Base-by-base conservation (phyloP, 2,888 invertebrate genomes). In the Lymantria dispar region DNA sequence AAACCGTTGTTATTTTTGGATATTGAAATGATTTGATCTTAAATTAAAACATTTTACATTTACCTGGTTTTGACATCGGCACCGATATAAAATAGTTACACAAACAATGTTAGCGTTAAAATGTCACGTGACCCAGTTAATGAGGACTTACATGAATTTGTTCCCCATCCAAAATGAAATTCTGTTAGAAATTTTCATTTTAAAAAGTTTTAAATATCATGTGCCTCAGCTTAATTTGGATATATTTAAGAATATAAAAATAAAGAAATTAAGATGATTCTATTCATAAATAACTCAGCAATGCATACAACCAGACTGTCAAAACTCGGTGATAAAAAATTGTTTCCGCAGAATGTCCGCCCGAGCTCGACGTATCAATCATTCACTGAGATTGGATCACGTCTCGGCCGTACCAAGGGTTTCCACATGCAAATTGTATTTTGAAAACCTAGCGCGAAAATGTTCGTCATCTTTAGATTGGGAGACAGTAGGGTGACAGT, bases 301-400 rank as follows among this genome's bases (percentile, higher is more conserved):
- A 51, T 52, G 57, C 61, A 58, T 60, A 65, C 66, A 63, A 54
- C 70, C 54, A 60, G 66, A 61, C 72, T 74, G 76, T 76, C 76
- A 76, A 74, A 79, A 78, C 62, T 56, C 62, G 58, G 65, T 72
- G 71, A 74, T 77, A 78, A 80, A 82, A 80, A 64, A 64, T 60
- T 52, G 62, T 52, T 54, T 56, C 56, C 53, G 52, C 51, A 74
- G 73, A 67, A 72, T 66, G 65, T 62, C 63, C 63, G 58, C 47
- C 62, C 56, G 63, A 54, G 56, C 68, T 59, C 68, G 65, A 70
- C 74, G 60, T 77, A 83, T 84, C 83, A 79, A 81, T 84, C 82
- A 82, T 71, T 61, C 58, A 53, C 62, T 50, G 74, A 74, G 78
- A 81, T 80, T 80, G 81, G 74, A 78, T 80, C 80, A 80, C 78